Evolutionary conservation across 1,140 invertebrate species (phyloP), one percentile per base, ranked within the genome.

Genomic region (Drosophila micromelanica): DNA sequence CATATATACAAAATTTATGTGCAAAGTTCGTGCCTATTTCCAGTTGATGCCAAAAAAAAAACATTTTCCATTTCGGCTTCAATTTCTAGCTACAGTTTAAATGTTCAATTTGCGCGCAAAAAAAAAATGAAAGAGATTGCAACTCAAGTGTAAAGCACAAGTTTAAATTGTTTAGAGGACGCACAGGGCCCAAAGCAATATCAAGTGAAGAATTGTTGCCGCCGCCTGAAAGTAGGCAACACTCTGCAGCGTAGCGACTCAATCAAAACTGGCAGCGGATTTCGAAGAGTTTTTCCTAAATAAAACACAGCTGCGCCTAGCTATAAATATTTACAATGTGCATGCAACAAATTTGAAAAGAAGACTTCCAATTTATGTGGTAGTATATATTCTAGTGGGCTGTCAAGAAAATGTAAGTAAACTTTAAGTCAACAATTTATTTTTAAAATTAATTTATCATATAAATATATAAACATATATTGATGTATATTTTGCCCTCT

Each of bases 1-100:
- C 65, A 68, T 73, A 57, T 57, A 68, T 73, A 76, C 62, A 55
- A 87, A 76, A 87, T 86, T 87, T 78, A 86, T 86, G 78, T 60
- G 75, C 74, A 78, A 72, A 86, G 60, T 81, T 87, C 65, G 70
- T 75, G 78, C 49, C 45, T 77, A 57, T 27, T 56, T 73, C 52
- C 64, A 75, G 27, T 60, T 74, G 60, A 51, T 68, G 30, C 42
- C 46, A 37, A 64, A 76, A 37, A 64, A 76, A 84, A 68, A 61
- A 51, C 48, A 46, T 49, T 59, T 46, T 52, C 49, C 20, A 46
- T 13, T 42, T 38, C 17, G 52, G 38, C 20, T 73, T 48, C 48
- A 12, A 55, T 43, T 63, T 45, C 11, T 27, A 13, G 20, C 23
- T 30, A 52, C 49, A 13, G 43, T 15, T 43, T 27, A 60, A 63